Evolutionary conservation across 2,113 vertebrate genomes (phyloP).

Genomic region (Oncorhynchus keta): DNA sequence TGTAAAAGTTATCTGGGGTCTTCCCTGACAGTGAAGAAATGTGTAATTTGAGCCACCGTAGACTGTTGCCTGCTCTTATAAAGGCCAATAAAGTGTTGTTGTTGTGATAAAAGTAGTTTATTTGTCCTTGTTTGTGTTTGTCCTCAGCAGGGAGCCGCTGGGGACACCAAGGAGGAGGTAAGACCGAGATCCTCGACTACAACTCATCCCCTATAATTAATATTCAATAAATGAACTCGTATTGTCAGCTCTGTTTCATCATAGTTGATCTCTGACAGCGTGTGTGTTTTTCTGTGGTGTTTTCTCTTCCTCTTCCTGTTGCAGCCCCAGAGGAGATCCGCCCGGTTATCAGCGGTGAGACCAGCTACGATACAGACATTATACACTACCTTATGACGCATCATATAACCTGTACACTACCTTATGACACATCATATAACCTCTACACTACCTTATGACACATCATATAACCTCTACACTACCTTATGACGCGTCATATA

Average conservation of each 20-base stretch:
- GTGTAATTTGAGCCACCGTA: conserved; percentile 9
- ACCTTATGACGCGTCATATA: too few species aligned
- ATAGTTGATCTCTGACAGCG: neutral
- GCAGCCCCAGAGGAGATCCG: conserved; percentile 93
- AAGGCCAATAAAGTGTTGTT: conserved; percentile 11
- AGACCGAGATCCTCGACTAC: conserved; percentile 28
- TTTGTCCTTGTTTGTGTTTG: conserved; percentile 28
- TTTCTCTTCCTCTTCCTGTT: conserved; percentile 38
- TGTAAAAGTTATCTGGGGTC: conserved; percentile 61
- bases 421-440: too few species aligned
- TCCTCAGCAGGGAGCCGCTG: conserved; percentile 74
- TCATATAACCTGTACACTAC: too few species aligned
- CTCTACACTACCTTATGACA: too few species aligned
- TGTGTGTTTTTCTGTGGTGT: neutral
- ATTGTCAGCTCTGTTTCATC: neutral
- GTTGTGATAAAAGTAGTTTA: neutral
- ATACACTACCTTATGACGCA: too few species aligned
- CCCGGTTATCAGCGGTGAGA: conserved; percentile 89
- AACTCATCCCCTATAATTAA: neutral
- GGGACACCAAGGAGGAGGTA: conserved; percentile 86
- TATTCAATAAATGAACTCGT: neutral
- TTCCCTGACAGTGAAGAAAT: conserved; percentile 21
- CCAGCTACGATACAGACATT: too few species aligned
- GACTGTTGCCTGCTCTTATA: conserved; percentile 20
- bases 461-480: too few species aligned